Conservation (phyloP, 2,797 vertebrate genomes). For the Prunella strophiata region DNA sequence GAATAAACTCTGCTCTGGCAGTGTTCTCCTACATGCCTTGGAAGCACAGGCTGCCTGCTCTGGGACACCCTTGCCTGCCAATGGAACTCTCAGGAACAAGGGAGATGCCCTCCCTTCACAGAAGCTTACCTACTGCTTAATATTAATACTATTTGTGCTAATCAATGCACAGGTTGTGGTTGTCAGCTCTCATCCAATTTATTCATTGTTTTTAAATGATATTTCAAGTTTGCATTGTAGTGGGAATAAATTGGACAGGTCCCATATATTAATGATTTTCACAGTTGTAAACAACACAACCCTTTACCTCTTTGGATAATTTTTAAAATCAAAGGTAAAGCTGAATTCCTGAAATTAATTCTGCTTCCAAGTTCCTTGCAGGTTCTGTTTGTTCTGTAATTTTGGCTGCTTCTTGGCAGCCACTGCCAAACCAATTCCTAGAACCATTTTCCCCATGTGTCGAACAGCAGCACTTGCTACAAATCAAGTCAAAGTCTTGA, state of each 20-base stretch:
- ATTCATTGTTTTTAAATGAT: neutral
- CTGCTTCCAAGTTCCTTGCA: neutral
- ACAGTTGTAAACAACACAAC: neutral
- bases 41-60: neutral
- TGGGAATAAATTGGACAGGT: neutral
- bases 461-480: neutral
- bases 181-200: neutral
- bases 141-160: neutral
- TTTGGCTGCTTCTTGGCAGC: slow-evolving; percentile 20
- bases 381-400: slow-evolving; percentile 4
- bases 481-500: neutral
- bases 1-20: neutral
- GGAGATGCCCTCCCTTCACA: neutral
- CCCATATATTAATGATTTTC: neutral
- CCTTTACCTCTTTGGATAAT: neutral
- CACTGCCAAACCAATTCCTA: slow-evolving; percentile 22
- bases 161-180: neutral
- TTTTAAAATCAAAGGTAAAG: neutral
- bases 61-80: neutral
- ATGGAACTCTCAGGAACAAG: fast-evolving
- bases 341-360: neutral
- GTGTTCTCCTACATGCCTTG: neutral
- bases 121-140: neutral
- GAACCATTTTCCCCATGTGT: fast-evolving
- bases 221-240: neutral